These are phyloP conservation scores for Heteromyza rotundicornis DNA, from an alignment of 2,888 invertebrate genomes.

Conservation along the genomic window DNA sequence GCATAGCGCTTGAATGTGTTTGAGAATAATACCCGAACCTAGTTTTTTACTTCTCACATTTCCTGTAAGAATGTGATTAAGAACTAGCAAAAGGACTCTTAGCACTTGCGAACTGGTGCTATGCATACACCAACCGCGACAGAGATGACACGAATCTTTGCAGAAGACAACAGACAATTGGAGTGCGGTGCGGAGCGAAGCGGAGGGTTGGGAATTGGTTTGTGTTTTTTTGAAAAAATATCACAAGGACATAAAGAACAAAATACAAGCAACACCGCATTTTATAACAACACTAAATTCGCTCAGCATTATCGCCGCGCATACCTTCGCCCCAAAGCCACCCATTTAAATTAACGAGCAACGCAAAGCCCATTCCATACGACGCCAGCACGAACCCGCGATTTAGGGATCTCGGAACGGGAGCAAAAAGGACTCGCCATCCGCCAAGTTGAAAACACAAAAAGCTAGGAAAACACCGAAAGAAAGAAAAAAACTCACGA, in stretches of 20 bases:
- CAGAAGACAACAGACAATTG: background rate
- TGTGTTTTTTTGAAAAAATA: too few relatives aligned
- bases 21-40: background rate
- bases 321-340: background rate
- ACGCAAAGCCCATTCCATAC: background rate
- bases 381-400: slow-evolving; percentile 7
- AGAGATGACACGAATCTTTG: background rate
- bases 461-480: background rate
- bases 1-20: background rate
- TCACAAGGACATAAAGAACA: background rate
- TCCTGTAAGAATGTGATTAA: background rate
- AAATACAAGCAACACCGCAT: background rate
- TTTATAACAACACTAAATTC: slow-evolving; percentile 1
- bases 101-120: background rate
- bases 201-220: too few relatives aligned
- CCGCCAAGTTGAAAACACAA: background rate
- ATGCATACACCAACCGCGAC: background rate
- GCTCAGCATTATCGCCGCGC: background rate
- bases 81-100: background rate
- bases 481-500: background rate
- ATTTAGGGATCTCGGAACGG: slow-evolving; percentile 17
- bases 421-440: background rate
- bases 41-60: slow-evolving; percentile 3
- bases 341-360: slow-evolving; percentile 3
- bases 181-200: background rate